phyloP scores from a whole-genome alignment of 1,140 invertebrate species.

The Leguminivora glycinivorella region DNA sequence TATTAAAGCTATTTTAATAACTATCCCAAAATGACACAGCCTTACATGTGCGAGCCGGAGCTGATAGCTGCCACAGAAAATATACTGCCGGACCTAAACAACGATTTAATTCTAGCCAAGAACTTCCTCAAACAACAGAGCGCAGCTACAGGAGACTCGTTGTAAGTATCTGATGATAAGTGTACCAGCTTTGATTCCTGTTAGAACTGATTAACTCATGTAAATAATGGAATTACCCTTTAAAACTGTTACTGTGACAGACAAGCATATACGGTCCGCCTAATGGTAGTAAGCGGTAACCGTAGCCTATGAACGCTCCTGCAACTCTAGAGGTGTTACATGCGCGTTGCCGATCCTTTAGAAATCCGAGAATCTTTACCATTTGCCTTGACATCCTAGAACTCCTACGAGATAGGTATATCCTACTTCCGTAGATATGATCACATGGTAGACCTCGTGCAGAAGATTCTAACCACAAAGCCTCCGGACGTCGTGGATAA shows the following conservation, averaged over 20 bases:
- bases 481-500: conserved; percentile 82
- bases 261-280: too few relatives aligned
- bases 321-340: too few relatives aligned
- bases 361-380: too few relatives aligned
- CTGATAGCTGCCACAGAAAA: conserved; percentile 71
- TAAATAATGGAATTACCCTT: too few relatives aligned
- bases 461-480: conserved; percentile 81
- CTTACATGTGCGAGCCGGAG: conserved; percentile 67
- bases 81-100: conserved; percentile 69
- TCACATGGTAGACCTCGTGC: conserved; percentile 82
- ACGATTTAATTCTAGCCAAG: conserved; percentile 66
- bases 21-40: conserved; percentile 56
- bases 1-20: neutral
- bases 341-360: too few relatives aligned
- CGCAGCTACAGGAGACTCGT: conserved; percentile 63
- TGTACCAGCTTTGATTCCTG: neutral
- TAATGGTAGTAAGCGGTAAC: too few relatives aligned
- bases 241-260: too few relatives aligned
- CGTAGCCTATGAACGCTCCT: too few relatives aligned
- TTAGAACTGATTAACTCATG: too few relatives aligned
- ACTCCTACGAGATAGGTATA: too few relatives aligned
- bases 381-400: too few relatives aligned
- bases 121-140: conserved; percentile 72
- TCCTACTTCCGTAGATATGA: conserved; percentile 76
- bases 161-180: conserved; percentile 48